Percentiles rank a stretch among this genome's conserved stretches.
Conservation (phyloP, 30 jellyfish, hydroid and myxozoan genomes). For the Aurelia coerulea region DNA sequence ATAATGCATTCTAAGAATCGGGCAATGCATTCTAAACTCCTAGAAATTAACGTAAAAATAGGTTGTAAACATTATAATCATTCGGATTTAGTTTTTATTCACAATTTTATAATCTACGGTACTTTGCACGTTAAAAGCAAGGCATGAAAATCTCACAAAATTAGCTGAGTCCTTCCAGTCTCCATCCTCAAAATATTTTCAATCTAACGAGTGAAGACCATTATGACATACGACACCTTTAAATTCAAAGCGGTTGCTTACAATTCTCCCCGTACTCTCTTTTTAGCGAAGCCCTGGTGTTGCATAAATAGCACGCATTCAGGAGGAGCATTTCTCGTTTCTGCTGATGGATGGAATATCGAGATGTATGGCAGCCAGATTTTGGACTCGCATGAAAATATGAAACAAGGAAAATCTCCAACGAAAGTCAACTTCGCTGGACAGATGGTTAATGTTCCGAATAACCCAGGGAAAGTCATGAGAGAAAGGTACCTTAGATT, state of each 20-base stretch:
- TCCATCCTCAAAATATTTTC: too few species aligned
- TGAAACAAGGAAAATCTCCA: constrained; percentile 24
- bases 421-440: constrained; percentile 72
- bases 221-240: too few species aligned
- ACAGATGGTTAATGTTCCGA: constrained; percentile 70
- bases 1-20: too few species aligned
- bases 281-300: constrained; percentile 72
- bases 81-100: too few species aligned
- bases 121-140: too few species aligned
- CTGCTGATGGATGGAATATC: constrained; percentile 90
- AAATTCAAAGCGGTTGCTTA: background rate
- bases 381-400: constrained; percentile 47
- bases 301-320: constrained; percentile 33
- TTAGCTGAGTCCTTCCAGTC: too few species aligned
- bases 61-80: too few species aligned
- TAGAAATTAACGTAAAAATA: too few species aligned
- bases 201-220: too few species aligned
- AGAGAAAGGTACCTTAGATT: constrained; percentile 70
- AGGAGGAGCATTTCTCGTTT: constrained; percentile 83
- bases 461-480: constrained; percentile 83
- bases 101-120: too few species aligned
- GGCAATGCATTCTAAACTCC: too few species aligned
- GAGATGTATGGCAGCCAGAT: constrained; percentile 89
- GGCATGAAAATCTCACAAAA: too few species aligned
- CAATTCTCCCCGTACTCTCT: background rate